A percentile compares a stretch with the other conserved stretches of the same genome.
Conservation (phyloP, 2,113 vertebrate species). For the Callaeas wilsoni region DNA sequence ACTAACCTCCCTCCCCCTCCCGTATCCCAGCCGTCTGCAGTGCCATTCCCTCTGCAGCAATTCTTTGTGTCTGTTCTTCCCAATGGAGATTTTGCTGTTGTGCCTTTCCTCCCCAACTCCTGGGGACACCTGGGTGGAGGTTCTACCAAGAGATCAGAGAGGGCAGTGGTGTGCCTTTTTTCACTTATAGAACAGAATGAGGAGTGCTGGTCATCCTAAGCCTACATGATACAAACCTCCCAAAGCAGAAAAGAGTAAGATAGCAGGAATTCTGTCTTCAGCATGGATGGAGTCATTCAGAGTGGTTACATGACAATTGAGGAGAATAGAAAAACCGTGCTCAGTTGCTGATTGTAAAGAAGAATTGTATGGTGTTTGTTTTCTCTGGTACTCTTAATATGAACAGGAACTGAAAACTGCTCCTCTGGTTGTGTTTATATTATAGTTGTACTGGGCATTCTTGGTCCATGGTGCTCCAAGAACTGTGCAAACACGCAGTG, state of each 20-base stretch:
- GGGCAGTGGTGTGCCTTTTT: not conserved
- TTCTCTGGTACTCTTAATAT: not conserved
- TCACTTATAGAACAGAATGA: not conserved
- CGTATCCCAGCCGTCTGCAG: rapidly evolving
- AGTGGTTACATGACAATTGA: not conserved
- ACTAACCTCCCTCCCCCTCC: not conserved
- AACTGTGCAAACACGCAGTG: not conserved
- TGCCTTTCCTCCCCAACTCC: not conserved
- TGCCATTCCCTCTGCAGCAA: not conserved
- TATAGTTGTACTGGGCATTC: not conserved
- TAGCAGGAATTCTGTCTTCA: not conserved
- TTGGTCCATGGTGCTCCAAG: not conserved
- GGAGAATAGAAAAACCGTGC: not conserved
- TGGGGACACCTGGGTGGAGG: not conserved
- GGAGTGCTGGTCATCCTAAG: not conserved
- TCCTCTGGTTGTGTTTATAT: not conserved
- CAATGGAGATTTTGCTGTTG: not conserved
- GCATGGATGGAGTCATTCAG: not conserved
- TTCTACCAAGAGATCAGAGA: not conserved
- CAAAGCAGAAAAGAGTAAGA: not conserved
- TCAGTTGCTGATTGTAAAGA: not conserved
- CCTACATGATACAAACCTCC: not conserved
- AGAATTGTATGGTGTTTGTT: not conserved
- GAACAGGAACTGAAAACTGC: not conserved
- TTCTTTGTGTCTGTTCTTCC: not conserved